Percentiles rank a stretch among this genome's conserved stretches.
Evolutionary conservation across 2,113 vertebrate species (phyloP).

Genomic region (Hyaena hyaena): DNA sequence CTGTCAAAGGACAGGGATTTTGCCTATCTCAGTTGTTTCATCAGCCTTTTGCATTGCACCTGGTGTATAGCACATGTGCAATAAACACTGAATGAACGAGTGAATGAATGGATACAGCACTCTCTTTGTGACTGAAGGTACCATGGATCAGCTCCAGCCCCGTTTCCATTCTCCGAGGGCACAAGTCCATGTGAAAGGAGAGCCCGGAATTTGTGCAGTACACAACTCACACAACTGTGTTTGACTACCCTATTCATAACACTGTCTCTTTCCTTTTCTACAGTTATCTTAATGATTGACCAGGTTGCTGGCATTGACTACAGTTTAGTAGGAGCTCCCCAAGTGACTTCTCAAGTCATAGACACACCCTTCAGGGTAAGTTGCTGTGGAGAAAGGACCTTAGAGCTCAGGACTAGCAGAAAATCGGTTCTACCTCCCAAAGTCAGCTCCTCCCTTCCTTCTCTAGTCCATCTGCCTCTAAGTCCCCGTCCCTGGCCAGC

Average conservation of each 20-base stretch:
- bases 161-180: neutral
- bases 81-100: neutral
- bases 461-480: neutral
- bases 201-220: neutral
- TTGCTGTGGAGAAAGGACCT: neutral
- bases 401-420: neutral
- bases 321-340: conserved; percentile 81
- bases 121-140: neutral
- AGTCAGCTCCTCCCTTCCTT: neutral
- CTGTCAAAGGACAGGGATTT: neutral
- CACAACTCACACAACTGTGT: neutral
- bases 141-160: neutral
- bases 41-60: neutral
- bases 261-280: neutral
- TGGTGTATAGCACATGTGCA: neutral
- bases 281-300: conserved; percentile 82
- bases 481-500: neutral
- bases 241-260: neutral
- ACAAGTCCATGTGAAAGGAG: neutral
- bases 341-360: conserved; percentile 47
- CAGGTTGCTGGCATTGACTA: conserved; percentile 79
- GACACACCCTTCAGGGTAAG: conserved; percentile 82
- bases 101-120: neutral
- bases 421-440: neutral
- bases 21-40: neutral